Percentiles rank a stretch among this genome's conserved stretches.
Conservation (phyloP, 2,888 invertebrate species). For the Euphydryas editha region DNA sequence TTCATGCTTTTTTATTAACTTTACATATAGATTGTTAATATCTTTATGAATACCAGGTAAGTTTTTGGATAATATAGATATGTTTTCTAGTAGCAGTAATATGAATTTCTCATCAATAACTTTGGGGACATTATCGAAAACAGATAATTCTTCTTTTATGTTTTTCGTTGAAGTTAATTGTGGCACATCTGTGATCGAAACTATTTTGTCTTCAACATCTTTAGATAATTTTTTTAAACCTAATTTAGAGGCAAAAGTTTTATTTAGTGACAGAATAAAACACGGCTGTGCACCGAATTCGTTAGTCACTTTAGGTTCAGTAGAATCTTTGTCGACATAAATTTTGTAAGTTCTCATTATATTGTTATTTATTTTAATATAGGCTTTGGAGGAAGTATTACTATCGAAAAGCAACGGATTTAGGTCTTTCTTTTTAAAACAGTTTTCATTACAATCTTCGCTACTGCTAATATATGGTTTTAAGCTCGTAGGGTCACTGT, state of each 20-base stretch:
- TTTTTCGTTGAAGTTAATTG: slow-evolving; percentile 26
- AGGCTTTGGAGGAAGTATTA: slow-evolving; percentile 16
- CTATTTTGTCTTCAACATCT: slow-evolving; percentile 40
- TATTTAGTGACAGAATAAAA: slow-evolving; percentile 58
- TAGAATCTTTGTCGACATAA: slow-evolving; percentile 1
- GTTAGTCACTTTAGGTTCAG: slow-evolving; percentile 35
- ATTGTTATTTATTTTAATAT: slow-evolving; percentile 19
- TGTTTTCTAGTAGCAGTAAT: slow-evolving; percentile 64
- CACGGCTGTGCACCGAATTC: slow-evolving; percentile 56
- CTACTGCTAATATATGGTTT: slow-evolving; percentile 7
- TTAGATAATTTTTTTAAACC: slow-evolving; percentile 41
- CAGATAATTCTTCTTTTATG: slow-evolving; percentile 45
- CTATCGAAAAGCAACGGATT: slow-evolving; percentile 1
- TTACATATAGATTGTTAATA: slow-evolving; percentile 58
- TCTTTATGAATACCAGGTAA: slow-evolving; percentile 57
- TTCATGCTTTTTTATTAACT: slow-evolving; percentile 61
- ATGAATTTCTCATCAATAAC: slow-evolving; percentile 69
- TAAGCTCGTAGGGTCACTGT: slow-evolving; percentile 12
- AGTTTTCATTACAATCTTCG: background rate
- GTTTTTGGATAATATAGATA: slow-evolving; percentile 61
- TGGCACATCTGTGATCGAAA: slow-evolving; percentile 30
- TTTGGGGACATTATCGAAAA: slow-evolving; percentile 56
- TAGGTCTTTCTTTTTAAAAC: background rate
- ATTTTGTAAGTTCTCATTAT: slow-evolving; percentile 10
- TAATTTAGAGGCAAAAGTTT: slow-evolving; percentile 41